Percentiles rank a stretch among this genome's conserved stretches.
Evolutionary conservation across 2,888 invertebrate genomes (phyloP).

Genomic region (Caenorhabditis sulstoni): DNA sequence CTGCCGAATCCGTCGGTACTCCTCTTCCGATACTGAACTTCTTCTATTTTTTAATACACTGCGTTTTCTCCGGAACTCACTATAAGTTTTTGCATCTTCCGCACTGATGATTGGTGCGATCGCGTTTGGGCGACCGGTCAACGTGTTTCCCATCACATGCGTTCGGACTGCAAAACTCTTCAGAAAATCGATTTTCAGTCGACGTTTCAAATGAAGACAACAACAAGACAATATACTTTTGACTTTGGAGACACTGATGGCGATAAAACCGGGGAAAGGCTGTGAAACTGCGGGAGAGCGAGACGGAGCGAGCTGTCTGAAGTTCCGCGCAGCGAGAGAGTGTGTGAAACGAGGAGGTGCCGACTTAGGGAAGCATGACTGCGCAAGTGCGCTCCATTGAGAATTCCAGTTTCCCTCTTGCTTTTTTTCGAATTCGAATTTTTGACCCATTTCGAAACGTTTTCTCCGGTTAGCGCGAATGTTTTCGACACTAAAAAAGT

Average conservation of each 20-base stretch:
- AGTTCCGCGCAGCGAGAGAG: slow-evolving; percentile 40
- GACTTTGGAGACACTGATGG: neutral
- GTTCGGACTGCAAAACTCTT: slow-evolving; percentile 24
- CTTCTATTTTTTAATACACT: neutral
- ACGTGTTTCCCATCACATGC: slow-evolving; percentile 61
- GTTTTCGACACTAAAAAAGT: slow-evolving; percentile 1
- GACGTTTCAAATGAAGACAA: neutral
- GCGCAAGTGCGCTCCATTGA: slow-evolving; percentile 31
- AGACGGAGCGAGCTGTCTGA: slow-evolving; percentile 27
- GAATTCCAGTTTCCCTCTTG: slow-evolving; percentile 25
- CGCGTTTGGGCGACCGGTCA: slow-evolving; percentile 41
- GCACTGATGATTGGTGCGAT: slow-evolving; percentile 59
- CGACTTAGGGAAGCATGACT: slow-evolving; percentile 11
- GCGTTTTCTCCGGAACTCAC: slow-evolving; percentile 14
- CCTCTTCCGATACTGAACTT: slow-evolving; percentile 69
- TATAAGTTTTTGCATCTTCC: slow-evolving; percentile 51
- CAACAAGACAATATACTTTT: neutral
- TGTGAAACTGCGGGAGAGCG: slow-evolving; percentile 26
- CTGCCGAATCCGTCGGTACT: slow-evolving; percentile 61
- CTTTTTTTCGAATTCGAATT: slow-evolving; percentile 17
- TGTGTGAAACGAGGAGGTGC: slow-evolving; percentile 24
- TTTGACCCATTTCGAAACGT: neutral
- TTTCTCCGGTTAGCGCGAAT: slow-evolving; percentile 1
- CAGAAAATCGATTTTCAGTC: slow-evolving; percentile 5
- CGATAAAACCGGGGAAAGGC: slow-evolving; percentile 29